Conservation (phyloP, 2,797 vertebrate species). For the Cirrhinus mrigala region DNA sequence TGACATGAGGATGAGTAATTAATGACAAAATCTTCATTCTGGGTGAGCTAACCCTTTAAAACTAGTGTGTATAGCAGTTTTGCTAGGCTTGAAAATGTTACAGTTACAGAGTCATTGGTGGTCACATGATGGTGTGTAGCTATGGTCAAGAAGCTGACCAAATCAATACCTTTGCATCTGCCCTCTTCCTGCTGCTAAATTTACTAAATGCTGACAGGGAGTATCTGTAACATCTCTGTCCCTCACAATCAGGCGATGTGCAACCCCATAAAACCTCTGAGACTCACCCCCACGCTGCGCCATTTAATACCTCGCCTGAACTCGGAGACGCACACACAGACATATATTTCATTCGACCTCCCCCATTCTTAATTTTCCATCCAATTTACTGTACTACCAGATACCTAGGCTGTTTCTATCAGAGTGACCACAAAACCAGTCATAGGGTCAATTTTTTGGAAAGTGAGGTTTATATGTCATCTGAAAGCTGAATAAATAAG, state of each 20-base stretch:
- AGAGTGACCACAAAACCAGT: background rate
- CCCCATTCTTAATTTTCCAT: conserved; percentile 3
- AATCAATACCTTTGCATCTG: conserved; percentile 72
- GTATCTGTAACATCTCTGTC: conserved; percentile 67
- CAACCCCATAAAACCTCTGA: conserved; percentile 50
- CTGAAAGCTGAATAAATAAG: no score
- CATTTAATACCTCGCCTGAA: conserved; percentile 28
- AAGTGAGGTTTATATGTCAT: no score
- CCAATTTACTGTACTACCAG: background rate
- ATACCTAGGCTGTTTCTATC: background rate
- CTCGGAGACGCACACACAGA: conserved; percentile 16
- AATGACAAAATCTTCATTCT: no score
- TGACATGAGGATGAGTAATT: no score
- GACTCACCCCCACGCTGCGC: conserved; percentile 40
- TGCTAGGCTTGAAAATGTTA: conserved; percentile 16
- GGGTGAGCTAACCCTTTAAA: background rate
- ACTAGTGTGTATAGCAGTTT: background rate
- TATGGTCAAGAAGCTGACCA: conserved; percentile 54
- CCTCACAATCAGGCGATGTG: conserved; percentile 64
- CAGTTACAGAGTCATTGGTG: conserved; percentile 15
- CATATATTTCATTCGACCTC: background rate
- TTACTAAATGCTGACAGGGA: conserved; percentile 72
- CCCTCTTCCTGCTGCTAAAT: conserved; percentile 71
- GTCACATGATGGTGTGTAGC: background rate
- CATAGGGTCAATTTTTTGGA: no score